Percentiles rank a stretch among this genome's conserved stretches.
Evolutionary conservation across 1,140 invertebrate genomes (phyloP).

Genomic region (Microplitis mediator): DNA sequence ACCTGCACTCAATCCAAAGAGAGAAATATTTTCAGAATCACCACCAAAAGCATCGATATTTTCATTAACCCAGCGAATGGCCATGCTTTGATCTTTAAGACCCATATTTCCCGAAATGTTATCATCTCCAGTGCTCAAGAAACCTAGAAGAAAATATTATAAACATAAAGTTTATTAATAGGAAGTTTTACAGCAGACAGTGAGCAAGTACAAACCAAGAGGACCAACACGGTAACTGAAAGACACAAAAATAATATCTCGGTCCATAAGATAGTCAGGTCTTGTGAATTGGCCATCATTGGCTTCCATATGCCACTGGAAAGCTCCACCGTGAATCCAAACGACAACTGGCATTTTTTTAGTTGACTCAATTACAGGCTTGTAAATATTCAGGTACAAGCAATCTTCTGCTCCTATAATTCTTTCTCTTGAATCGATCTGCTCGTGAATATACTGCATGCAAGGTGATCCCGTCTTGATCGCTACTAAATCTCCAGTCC

Average conservation of each 20-base stretch:
- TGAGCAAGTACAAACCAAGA: slow-evolving; percentile 53
- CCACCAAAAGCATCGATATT: slow-evolving; percentile 56
- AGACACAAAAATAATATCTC: slow-evolving; percentile 69
- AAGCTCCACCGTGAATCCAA: slow-evolving; percentile 55
- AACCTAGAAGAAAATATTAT: slow-evolving; percentile 22
- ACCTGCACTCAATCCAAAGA: slow-evolving; percentile 57
- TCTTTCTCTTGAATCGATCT: slow-evolving; percentile 34
- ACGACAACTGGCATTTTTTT: slow-evolving; percentile 47
- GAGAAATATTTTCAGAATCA: slow-evolving; percentile 47
- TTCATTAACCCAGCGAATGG: slow-evolving; percentile 35
- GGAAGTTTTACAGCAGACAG: no score
- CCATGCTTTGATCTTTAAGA: slow-evolving; percentile 38
- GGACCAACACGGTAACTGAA: slow-evolving; percentile 70
- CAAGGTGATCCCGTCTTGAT: slow-evolving; percentile 52
- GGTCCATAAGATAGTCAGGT: slow-evolving; percentile 68
- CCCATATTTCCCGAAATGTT: slow-evolving; percentile 38
- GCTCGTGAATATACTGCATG: slow-evolving; percentile 50
- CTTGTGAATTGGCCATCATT: slow-evolving; percentile 43
- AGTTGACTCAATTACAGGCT: slow-evolving; percentile 47
- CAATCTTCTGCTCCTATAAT: slow-evolving; percentile 64
- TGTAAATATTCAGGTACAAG: slow-evolving; percentile 67
- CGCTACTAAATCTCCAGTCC: slow-evolving; percentile 56
- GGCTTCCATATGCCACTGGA: slow-evolving; percentile 55
- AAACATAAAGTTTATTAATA: neutral
- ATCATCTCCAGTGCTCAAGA: slow-evolving; percentile 37